Base-by-base conservation (phyloP, 1,140 invertebrate genomes). In the Helicoverpa armigera region DNA sequence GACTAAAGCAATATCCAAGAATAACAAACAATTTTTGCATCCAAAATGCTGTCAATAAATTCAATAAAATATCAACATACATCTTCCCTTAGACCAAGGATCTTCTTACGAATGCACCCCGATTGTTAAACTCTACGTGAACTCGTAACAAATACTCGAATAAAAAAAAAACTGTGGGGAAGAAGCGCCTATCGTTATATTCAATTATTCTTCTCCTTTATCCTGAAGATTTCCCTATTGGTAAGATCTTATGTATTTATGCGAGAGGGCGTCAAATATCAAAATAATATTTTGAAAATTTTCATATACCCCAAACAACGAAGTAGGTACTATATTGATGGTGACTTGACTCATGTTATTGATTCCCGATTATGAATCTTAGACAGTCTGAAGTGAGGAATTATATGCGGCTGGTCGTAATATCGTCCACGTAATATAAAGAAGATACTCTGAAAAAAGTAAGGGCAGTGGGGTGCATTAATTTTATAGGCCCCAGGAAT, bases 91-190 rank as follows among this genome's bases (percentile, higher is more conserved):
- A 18, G 12, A 31, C 12, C 23, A 12, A 4, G 1, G 9, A 65
- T 13, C 70, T 73, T 4, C n/a, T 73, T 73, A 73, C 12, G 43
- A 56, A 73, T 73, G 70, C 70, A 73, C 70, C 70, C 70, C 53
- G 29, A 35, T 73, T 73, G 53, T 58, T 73, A 73, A 58, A 58
- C 12, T 51, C 16, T 53, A 70, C 70, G 53, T 35, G 53, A 56
- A 73, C 23, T 35, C 54, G 54, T 73, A 73, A 72, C 53, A 18
- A 67, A 73, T 73, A 73, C 53, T 18, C 12, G 43, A 73, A 73
- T 73, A 73, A 56, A 58, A 73, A 35, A 56, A 58, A 73, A 56
- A 56, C 18, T 73, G n/a, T 58, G 16, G 70, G 70, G 54, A 73
- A 16, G 13, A 58, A 0, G 14, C 10, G 69, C 31, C 63, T 48